Conservation (phyloP, 2,888 invertebrate genomes). For the Meandrusa payeni region DNA sequence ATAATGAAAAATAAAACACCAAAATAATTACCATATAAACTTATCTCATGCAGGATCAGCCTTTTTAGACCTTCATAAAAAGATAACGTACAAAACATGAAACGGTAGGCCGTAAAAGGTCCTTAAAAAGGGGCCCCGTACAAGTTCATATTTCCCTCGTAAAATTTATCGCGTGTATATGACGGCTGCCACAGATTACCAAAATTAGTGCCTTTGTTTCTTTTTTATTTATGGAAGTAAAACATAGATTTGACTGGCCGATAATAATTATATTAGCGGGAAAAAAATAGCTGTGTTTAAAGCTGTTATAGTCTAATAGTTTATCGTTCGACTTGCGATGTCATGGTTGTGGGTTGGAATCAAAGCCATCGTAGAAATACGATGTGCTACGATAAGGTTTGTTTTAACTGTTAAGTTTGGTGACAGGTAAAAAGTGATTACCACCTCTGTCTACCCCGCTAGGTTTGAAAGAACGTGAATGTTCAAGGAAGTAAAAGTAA, state of each 20-base stretch:
- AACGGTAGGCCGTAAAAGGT: conserved; percentile 3
- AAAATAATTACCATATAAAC: neutral
- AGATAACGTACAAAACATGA: neutral
- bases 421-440: no score
- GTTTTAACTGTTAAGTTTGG: no score
- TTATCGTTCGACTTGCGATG: no score
- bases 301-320: no score
- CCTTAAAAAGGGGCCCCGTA: conserved; percentile 8
- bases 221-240: neutral
- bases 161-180: conserved; percentile 14
- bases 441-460: no score
- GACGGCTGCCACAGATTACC: conserved; percentile 11
- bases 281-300: no score
- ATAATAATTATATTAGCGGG: neutral
- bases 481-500: no score
- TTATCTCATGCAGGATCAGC: neutral
- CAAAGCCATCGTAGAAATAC: no score
- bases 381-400: no score
- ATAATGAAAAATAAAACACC: neutral
- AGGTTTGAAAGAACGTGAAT: no score
- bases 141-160: conserved; percentile 16
- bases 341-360: no score
- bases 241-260: neutral
- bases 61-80: neutral
- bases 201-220: neutral